Evolutionary conservation across 2,113 vertebrate genomes (phyloP).

Genomic region (Fulmarus glacialis): DNA sequence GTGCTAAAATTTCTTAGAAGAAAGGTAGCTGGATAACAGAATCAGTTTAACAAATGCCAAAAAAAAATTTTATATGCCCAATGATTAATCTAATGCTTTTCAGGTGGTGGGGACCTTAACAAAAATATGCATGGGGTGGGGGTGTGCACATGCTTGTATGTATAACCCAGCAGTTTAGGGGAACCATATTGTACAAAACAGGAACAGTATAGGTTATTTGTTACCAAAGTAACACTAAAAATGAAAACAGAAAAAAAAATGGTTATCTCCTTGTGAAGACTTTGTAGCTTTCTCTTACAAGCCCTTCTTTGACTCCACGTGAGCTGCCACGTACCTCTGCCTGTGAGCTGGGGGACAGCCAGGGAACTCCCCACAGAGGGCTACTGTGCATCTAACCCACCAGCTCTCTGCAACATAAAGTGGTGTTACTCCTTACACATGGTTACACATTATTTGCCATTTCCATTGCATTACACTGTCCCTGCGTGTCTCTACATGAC

Average conservation of each 20-base stretch:
- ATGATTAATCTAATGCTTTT: not conserved
- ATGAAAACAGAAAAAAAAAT: not conserved
- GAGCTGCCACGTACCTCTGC: not conserved
- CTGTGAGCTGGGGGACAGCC: not conserved
- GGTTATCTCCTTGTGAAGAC: not conserved
- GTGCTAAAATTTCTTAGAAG: not conserved
- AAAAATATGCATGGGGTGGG: not conserved
- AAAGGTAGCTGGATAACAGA: not conserved
- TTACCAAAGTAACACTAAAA: not conserved
- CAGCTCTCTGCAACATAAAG: not conserved
- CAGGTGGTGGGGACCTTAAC: not conserved
- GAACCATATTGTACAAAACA: not conserved
- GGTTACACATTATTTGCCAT: not conserved
- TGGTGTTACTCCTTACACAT: not conserved
- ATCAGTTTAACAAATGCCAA: not conserved
- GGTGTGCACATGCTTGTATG: accelerated
- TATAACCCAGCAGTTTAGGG: not conserved
- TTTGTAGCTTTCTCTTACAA: not conserved
- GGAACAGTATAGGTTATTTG: not conserved
- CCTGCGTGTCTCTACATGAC: not conserved
- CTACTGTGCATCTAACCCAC: not conserved
- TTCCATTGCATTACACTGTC: not conserved
- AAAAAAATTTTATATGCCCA: not conserved
- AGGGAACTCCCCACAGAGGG: accelerated
- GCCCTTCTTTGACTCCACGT: not conserved